Percentiles rank a stretch among this genome's conserved stretches.
Conservation (phyloP, 2,113 vertebrate species). For the Todiramphus chloris region DNA sequence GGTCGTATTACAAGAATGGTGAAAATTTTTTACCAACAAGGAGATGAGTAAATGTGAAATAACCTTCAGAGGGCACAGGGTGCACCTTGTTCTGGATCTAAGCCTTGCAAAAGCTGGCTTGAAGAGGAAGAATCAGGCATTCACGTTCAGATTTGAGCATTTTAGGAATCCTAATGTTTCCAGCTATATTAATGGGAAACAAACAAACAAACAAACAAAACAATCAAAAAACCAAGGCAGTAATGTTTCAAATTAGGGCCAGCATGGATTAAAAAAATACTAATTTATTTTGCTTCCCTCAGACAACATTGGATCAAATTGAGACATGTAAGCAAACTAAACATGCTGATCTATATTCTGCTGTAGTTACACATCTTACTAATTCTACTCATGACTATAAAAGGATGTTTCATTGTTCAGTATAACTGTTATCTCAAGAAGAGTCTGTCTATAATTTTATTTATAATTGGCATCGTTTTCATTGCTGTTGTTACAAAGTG, state of each 20-base stretch:
- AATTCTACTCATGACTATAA: slow-evolving; percentile 54
- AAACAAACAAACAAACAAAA: background rate
- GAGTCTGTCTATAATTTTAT: slow-evolving; percentile 53
- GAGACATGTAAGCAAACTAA: slow-evolving; percentile 40
- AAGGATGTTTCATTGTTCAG: slow-evolving; percentile 50
- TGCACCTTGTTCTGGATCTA: slow-evolving; percentile 1
- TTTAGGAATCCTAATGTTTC: background rate
- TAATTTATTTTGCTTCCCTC: background rate
- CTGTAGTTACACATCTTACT: slow-evolving; percentile 42
- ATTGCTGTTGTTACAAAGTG: slow-evolving; percentile 52
- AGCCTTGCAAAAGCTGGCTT: slow-evolving; percentile 1
- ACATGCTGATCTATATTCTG: slow-evolving; percentile 50
- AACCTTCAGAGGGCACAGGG: slow-evolving; percentile 20
- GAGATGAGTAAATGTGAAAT: slow-evolving; percentile 22
- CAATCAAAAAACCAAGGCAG: background rate
- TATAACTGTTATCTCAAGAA: slow-evolving; percentile 57
- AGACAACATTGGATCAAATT: background rate
- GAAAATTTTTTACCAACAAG: background rate
- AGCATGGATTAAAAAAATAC: background rate
- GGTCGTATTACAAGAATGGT: slow-evolving; percentile 5
- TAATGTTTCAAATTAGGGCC: slow-evolving; percentile 17
- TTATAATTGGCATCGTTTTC: slow-evolving; percentile 44
- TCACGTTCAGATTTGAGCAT: background rate
- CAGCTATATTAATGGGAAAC: background rate
- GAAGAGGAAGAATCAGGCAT: slow-evolving; percentile 7